Base-by-base conservation (phyloP, 2,797 vertebrate species). In the Macropus fuliginosus region DNA sequence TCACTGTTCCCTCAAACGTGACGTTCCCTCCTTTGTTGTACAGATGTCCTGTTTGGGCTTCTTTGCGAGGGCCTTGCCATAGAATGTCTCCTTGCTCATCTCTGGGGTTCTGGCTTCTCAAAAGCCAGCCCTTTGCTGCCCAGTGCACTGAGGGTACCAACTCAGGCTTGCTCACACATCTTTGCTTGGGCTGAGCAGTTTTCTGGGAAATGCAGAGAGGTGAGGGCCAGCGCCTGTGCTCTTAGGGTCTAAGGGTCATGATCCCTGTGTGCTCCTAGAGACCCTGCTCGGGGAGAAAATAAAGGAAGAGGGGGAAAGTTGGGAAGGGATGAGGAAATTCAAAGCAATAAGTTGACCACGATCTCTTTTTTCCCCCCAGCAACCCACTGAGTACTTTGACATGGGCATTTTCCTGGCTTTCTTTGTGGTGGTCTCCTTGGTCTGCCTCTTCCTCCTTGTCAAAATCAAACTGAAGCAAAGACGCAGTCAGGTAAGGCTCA, bases 371-470 rank as follows among this genome's bases (percentile, higher is more conserved):
- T 74, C 97, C 96, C 92, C 98, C 93, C 98, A 99, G 99, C 99
- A 99, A 99, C 99, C 99, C 87, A 99, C 99, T 0, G 99, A 99
- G 92, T 99, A 99, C 98, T 99, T 99, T 31, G 99, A 99, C 98
- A 99, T 99, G 99, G 99, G 99, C 59, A 99, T 99, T 98, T 99
- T 99, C 98, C 98, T 99, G 98, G 99, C 99, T 14, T 99, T 99
- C 98, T 99, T 99, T 46, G 99, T 99, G 94, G 99, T 99, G 34
- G 99, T 99, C 95, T 99, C 99, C 95, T 98, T 99, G 95, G 99
- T 99, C 92, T 99, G 99, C 98, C 99, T 99, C 97, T 99, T 99
- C 97, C 99, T 99, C 94, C 99, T 99, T 62, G 99, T 99, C 98
- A 99, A 99, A 99, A 99, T 99, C 99, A 99, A 99, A 98, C 99